These are phyloP conservation scores for Aporophyla nigra DNA, from an alignment of 2,888 invertebrate species.

Conservation along the genomic window DNA sequence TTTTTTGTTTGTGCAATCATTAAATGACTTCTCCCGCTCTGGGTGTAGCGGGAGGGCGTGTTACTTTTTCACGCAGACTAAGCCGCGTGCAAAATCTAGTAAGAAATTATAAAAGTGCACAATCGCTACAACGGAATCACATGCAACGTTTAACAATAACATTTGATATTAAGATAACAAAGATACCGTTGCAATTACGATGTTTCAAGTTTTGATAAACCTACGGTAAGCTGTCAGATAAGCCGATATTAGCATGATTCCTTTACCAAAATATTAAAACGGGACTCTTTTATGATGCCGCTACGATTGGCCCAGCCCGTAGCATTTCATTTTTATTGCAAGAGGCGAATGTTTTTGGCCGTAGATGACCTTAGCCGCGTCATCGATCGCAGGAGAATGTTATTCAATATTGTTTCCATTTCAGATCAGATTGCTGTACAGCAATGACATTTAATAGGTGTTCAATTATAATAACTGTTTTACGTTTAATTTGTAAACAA, in stretches of 20 bases:
- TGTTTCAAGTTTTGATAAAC: constrained; percentile 10
- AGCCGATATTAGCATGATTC: constrained; percentile 10
- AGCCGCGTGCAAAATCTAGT: too few relatives aligned
- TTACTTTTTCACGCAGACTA: too few relatives aligned
- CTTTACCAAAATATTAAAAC: constrained; percentile 39
- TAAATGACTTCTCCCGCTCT: too few relatives aligned
- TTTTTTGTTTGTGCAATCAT: too few relatives aligned
- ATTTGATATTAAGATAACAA: constrained; percentile 10
- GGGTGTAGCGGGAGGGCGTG: too few relatives aligned
- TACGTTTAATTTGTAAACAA: neutral
- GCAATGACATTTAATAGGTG: neutral
- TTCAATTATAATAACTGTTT: constrained; percentile 16
- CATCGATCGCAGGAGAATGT: constrained; percentile 37
- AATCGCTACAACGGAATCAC: neutral
- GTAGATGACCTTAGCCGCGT: constrained; percentile 29
- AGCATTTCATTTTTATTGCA: constrained; percentile 50
- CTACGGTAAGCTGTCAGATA: constrained; percentile 7
- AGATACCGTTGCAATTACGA: constrained; percentile 19
- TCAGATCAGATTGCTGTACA: constrained; percentile 9
- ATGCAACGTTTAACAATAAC: neutral
- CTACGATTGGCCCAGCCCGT: constrained; percentile 28
- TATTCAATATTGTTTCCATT: constrained; percentile 29
- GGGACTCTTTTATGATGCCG: constrained; percentile 33
- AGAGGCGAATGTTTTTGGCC: constrained; percentile 36
- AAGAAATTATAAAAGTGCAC: neutral